Conservation (phyloP, 2,888 invertebrate species). For the Clusia tigrina region DNA sequence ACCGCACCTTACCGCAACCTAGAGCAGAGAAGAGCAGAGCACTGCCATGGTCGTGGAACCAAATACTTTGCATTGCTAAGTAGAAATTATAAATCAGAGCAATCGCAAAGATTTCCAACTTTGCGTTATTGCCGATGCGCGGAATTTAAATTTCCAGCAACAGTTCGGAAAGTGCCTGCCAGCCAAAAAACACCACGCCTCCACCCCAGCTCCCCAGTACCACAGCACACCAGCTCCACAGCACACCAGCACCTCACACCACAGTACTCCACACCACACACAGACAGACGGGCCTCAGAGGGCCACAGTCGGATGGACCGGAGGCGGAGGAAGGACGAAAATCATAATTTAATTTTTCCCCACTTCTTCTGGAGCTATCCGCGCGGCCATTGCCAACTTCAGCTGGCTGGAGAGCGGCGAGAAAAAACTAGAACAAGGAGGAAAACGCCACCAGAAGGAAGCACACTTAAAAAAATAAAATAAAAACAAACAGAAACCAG, state of each 20-base stretch:
- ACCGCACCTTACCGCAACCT: constrained; percentile 26
- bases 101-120: constrained; percentile 57
- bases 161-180: constrained; percentile 14
- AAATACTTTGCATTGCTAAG: constrained; percentile 59
- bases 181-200: constrained; percentile 41
- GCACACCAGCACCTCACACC: neutral
- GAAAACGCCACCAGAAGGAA: neutral
- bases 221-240: neutral
- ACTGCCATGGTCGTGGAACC: constrained; percentile 43
- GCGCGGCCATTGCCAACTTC: constrained; percentile 11
- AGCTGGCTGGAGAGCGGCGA: neutral
- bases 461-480: no score
- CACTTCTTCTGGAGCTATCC: constrained; percentile 33
- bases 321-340: constrained; percentile 31
- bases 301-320: constrained; percentile 24
- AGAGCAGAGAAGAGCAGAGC: neutral
- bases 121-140: constrained; percentile 24
- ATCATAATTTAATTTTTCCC: constrained; percentile 55
- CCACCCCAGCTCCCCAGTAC: constrained; percentile 17
- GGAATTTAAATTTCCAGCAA: constrained; percentile 27
- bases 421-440: no score
- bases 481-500: constrained; percentile 10
- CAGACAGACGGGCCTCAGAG: neutral
- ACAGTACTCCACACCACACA: neutral
- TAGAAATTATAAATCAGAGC: constrained; percentile 59